These are phyloP conservation scores for Pelochelys cantorii DNA, from an alignment of 2,797 vertebrate genomes.

Conservation along the genomic window DNA sequence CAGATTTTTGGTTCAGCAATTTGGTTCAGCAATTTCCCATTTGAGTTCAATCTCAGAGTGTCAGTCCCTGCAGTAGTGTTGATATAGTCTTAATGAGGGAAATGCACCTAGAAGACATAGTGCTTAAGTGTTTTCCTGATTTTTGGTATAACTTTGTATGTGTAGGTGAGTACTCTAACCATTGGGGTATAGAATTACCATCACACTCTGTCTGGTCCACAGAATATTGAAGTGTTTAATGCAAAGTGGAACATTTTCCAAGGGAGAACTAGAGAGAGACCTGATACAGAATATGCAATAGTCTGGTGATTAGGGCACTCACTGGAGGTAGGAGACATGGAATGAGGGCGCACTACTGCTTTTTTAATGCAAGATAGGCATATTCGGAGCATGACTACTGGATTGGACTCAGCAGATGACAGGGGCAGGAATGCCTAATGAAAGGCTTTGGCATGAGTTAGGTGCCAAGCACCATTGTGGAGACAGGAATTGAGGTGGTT, in stretches of 20 bases:
- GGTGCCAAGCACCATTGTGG: not conserved
- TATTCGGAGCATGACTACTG: not conserved
- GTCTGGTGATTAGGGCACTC: not conserved
- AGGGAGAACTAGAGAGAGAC: not conserved
- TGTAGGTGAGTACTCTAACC: not conserved
- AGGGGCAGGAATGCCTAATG: not conserved
- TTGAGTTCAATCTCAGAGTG: no score
- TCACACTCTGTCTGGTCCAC: not conserved
- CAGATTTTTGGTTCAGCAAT: no score
- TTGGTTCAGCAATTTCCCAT: no score
- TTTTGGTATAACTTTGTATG: not conserved
- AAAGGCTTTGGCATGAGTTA: not conserved
- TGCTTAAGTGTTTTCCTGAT: not conserved
- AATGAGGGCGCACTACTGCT: not conserved
- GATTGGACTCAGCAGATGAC: not conserved
- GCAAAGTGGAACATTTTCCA: not conserved
- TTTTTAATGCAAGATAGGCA: not conserved
- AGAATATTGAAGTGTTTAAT: not conserved
- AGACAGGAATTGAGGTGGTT: not conserved
- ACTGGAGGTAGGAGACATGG: not conserved
- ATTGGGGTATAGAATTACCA: not conserved
- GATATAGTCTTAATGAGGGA: not conserved
- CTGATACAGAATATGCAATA: not conserved
- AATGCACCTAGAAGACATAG: not conserved
- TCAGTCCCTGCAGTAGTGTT: no score